phyloP scores from a whole-genome alignment of 2,113 vertebrate genomes.

The Motacilla tschutschensis region DNA sequence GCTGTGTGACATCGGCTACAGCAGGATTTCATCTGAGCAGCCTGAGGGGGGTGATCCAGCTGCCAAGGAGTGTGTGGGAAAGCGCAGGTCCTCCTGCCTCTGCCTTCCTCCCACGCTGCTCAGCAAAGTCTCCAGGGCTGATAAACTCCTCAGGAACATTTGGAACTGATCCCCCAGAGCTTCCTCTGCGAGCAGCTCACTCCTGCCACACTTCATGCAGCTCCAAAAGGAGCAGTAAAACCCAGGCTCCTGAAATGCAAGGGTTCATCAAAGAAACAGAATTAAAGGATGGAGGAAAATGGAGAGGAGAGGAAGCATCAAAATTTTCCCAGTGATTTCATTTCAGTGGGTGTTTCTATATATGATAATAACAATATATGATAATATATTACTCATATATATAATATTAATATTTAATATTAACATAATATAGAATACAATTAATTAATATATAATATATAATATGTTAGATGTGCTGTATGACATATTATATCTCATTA shows the following conservation, averaged over 20 bases:
- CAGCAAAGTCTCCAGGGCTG: neutral
- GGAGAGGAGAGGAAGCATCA: neutral
- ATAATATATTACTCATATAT: too few relatives aligned
- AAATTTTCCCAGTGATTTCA: neutral
- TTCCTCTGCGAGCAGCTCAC: neutral
- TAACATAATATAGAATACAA: too few relatives aligned
- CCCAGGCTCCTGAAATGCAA: neutral
- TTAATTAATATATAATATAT: too few relatives aligned
- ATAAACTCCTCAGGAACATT: neutral
- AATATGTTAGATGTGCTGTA: too few relatives aligned
- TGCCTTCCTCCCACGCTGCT: neutral
- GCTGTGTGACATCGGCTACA: neutral
- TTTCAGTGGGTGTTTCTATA: neutral
- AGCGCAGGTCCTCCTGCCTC: neutral
- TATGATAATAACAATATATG: neutral
- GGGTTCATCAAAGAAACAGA: neutral
- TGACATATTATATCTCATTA: too few relatives aligned
- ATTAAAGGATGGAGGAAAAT: neutral
- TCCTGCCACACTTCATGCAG: neutral
- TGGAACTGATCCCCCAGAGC: neutral
- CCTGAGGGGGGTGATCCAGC: neutral
- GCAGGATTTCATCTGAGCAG: neutral
- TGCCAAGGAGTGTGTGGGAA: neutral
- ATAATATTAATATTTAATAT: too few relatives aligned
- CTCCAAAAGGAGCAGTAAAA: neutral